Evolutionary conservation across 1,140 invertebrate genomes (phyloP).

Genomic region (Lordiphosa clarofinis): DNA sequence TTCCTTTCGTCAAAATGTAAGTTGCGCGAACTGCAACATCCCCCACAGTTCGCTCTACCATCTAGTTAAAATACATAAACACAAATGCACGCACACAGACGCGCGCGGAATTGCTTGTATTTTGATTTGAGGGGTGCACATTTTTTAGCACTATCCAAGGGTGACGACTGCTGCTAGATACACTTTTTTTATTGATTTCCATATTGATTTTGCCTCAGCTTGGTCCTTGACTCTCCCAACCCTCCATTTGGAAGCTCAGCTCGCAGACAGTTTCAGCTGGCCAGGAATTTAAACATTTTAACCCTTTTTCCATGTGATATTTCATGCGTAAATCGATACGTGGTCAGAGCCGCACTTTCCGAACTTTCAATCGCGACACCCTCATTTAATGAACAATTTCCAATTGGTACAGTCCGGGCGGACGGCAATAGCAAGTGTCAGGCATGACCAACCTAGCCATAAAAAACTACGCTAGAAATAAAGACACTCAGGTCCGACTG

Average conservation of each 20-base stretch:
- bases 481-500: too few relatives aligned
- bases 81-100: constrained; percentile 3
- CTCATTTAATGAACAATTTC: constrained; percentile 7
- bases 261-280: constrained; percentile 15
- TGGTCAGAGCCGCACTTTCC: constrained; percentile 8
- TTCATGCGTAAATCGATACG: constrained; percentile 36
- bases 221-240: constrained; percentile 19
- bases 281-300: constrained; percentile 36
- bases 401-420: constrained; percentile 2
- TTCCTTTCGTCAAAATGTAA: too few relatives aligned
- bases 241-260: constrained; percentile 9
- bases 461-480: too few relatives aligned
- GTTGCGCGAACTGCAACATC: too few relatives aligned
- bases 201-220: constrained; percentile 56
- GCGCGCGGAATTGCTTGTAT: constrained; percentile 1
- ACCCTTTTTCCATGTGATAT: constrained; percentile 42
- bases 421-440: too few relatives aligned
- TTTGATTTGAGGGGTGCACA: constrained; percentile 28
- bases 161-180: constrained; percentile 53
- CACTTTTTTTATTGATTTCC: constrained; percentile 65
- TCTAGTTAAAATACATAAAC: constrained; percentile 1
- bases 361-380: constrained; percentile 17
- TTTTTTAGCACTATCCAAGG: constrained; percentile 42
- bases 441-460: too few relatives aligned
- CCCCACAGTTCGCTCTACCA: too few relatives aligned